Evolutionary conservation across 2,113 vertebrate genomes (phyloP).

Genomic region (Anoplopoma fimbria): DNA sequence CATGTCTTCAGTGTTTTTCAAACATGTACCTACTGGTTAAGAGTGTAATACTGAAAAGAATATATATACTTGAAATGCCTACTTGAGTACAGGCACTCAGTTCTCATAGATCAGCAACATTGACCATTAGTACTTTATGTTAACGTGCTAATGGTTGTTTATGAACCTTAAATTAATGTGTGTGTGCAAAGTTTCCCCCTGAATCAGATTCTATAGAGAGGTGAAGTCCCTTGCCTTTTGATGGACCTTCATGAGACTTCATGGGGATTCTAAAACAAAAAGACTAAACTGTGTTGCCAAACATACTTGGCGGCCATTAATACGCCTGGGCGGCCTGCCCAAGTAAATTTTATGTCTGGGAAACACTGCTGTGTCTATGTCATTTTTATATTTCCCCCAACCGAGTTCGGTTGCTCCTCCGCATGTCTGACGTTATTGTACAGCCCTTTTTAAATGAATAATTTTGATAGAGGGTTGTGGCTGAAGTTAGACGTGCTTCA

Average conservation of each 20-base stretch:
- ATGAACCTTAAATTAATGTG: not conserved
- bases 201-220: not conserved
- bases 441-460: not conserved
- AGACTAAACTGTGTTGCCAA: not conserved
- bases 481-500: slow-evolving; percentile 16
- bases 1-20: not conserved
- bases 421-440: not conserved
- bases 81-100: not conserved
- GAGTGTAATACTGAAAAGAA: not conserved
- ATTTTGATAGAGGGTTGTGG: not conserved
- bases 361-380: not conserved
- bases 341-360: not conserved
- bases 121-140: not conserved
- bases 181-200: not conserved
- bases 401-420: not conserved
- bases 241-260: not conserved
- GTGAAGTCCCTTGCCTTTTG: not conserved
- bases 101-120: not conserved
- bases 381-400: not conserved
- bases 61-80: not conserved
- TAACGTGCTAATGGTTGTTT: not conserved
- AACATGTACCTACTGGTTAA: too few relatives aligned
- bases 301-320: not conserved
- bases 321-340: not conserved
- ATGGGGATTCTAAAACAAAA: too few relatives aligned